Evolutionary conservation across 2,113 vertebrate genomes (phyloP).

Genomic region (Engraulis encrasicolus): DNA sequence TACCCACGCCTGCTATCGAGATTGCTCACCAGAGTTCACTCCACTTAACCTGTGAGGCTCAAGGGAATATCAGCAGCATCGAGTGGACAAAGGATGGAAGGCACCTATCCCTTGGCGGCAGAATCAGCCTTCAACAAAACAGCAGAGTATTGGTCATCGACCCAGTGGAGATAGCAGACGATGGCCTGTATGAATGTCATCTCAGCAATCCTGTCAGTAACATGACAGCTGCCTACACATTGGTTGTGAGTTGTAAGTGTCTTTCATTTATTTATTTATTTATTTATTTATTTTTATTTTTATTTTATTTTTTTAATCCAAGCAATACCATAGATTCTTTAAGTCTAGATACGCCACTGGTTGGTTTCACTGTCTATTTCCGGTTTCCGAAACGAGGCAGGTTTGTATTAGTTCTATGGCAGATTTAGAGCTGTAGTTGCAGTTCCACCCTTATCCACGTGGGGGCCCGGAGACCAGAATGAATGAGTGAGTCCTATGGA

Average conservation of each 20-base stretch:
- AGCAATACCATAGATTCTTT: too few species aligned
- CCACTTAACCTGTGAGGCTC: conserved; percentile 59
- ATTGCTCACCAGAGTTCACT: conserved; percentile 30
- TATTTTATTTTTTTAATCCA: too few species aligned
- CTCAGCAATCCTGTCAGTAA: conserved; percentile 65
- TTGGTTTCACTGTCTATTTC: too few species aligned
- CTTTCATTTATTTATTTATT: too few species aligned
- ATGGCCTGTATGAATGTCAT: conserved; percentile 61
- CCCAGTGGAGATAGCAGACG: conserved; percentile 51
- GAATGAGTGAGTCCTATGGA: too few species aligned
- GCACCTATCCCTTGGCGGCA: conserved; percentile 37
- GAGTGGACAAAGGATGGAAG: conserved; percentile 60
- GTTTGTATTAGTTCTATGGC: too few species aligned
- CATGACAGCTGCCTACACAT: conserved; percentile 27
- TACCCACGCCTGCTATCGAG: not conserved
- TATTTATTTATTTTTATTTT: too few species aligned
- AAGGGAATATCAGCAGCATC: conserved; percentile 51
- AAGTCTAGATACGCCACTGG: too few species aligned
- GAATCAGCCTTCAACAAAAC: conserved; percentile 54
- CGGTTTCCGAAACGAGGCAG: too few species aligned
- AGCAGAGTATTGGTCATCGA: conserved; percentile 56
- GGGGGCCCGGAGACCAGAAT: too few species aligned
- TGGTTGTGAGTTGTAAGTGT: conserved; percentile 71
- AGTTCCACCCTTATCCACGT: too few species aligned
- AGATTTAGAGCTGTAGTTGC: too few species aligned